A percentile compares a stretch with the other conserved stretches of the same genome.
Evolutionary conservation across 2,888 invertebrate genomes (phyloP).

Genomic region (Globia sparganii): DNA sequence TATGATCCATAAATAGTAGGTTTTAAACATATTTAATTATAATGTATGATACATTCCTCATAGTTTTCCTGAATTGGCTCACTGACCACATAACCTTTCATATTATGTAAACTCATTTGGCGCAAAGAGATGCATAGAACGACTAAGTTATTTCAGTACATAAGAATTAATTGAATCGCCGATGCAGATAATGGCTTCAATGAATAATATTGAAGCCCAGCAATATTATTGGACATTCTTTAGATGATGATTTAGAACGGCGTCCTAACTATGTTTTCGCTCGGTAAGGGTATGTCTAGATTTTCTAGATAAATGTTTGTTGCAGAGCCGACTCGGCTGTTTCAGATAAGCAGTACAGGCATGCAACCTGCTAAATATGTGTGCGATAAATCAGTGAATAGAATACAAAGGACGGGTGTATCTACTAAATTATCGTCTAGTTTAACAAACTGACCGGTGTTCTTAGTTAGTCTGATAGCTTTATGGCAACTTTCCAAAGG

Average conservation of each 20-base stretch:
- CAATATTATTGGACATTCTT: conserved; percentile 65
- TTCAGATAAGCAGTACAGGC: conserved; percentile 75
- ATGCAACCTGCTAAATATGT: conserved; percentile 77
- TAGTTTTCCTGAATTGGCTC: conserved; percentile 12
- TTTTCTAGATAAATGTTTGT: conserved; percentile 76
- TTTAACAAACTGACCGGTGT: conserved; percentile 56
- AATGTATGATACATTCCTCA: not conserved
- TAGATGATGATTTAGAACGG: conserved; percentile 62
- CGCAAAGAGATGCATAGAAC: conserved; percentile 7
- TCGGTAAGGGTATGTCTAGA: conserved; percentile 72
- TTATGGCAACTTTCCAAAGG: conserved; percentile 47
- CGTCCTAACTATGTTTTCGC: conserved; percentile 62
- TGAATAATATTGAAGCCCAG: conserved; percentile 52
- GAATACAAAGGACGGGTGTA: conserved; percentile 68
- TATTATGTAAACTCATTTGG: conserved; percentile 12
- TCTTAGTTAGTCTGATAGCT: conserved; percentile 50
- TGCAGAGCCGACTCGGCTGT: conserved; percentile 70
- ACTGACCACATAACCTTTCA: not conserved
- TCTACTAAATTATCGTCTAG: conserved; percentile 61
- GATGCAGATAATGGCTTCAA: conserved; percentile 54
- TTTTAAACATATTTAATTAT: not conserved
- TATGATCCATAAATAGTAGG: not conserved
- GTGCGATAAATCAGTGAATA: conserved; percentile 76
- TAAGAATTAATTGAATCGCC: conserved; percentile 36
- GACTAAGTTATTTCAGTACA: conserved; percentile 34